Evolutionary conservation across 2,888 invertebrate species (phyloP).

Genomic region (Scrobipalpa atriplicella): DNA sequence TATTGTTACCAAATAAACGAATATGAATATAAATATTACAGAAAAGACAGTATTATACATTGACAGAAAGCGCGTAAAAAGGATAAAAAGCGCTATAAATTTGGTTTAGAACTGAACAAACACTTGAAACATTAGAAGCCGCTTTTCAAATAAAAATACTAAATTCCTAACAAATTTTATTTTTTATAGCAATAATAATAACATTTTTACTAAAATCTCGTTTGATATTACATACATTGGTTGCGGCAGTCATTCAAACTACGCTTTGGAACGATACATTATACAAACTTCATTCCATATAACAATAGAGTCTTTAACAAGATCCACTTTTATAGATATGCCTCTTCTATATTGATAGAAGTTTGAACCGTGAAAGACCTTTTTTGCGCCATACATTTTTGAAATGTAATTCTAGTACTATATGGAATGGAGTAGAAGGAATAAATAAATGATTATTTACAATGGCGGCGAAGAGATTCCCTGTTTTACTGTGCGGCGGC

Average conservation of each 20-base stretch:
- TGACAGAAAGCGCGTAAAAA: too few species aligned
- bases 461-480: slow-evolving; percentile 24
- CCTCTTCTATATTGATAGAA: background rate
- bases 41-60: too few species aligned
- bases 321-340: background rate
- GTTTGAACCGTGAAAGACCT: background rate
- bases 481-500: slow-evolving; percentile 44
- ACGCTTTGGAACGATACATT: slow-evolving; percentile 1
- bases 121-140: background rate
- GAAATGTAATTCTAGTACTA: background rate
- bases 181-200: slow-evolving; percentile 27
- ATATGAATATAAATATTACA: too few species aligned
- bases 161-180: background rate
- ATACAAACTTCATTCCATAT: background rate
- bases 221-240: slow-evolving; percentile 16
- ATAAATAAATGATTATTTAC: slow-evolving; percentile 26
- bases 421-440: background rate
- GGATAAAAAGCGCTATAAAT: too few species aligned
- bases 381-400: background rate
- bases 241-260: background rate
- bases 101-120: background rate
- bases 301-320: slow-evolving; percentile 11
- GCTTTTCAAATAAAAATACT: background rate
- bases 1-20: too few species aligned
- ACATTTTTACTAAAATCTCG: slow-evolving; percentile 17